Conservation (phyloP, 2,113 vertebrate species). For the Lucifuga dentata region DNA sequence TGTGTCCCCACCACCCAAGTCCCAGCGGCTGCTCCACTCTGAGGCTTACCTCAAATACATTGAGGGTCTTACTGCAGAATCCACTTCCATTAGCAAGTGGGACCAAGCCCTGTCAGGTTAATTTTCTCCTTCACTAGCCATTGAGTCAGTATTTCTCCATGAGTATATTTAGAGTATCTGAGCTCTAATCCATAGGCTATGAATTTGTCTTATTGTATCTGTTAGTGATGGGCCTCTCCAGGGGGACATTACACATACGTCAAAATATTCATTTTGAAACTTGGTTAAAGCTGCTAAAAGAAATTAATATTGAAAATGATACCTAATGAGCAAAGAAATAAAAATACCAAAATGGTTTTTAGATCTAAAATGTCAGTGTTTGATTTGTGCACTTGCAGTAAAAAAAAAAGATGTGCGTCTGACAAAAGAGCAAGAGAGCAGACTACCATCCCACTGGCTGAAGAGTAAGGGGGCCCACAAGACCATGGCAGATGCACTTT, state of each 20-base stretch:
- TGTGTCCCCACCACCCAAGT: conserved; percentile 94
- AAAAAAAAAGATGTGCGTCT: conserved; percentile 93
- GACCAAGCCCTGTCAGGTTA: conserved; percentile 95
- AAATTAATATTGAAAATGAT: no score
- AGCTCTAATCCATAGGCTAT: background rate
- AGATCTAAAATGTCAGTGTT: background rate
- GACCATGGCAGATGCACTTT: conserved; percentile 97
- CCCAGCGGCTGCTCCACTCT: conserved; percentile 96
- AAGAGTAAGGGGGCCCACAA: conserved; percentile 98
- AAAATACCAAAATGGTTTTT: no score
- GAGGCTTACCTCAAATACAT: conserved; percentile 98
- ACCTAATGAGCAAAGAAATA: no score
- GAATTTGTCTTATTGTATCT: no score
- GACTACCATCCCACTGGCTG: conserved; percentile 96
- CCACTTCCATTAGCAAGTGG: conserved; percentile 95
- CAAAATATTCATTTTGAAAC: no score
- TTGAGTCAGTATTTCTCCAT: background rate
- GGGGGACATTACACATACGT: no score
- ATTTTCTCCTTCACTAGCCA: conserved; percentile 2
- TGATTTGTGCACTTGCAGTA: conserved; percentile 77
- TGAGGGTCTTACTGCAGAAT: conserved; percentile 95
- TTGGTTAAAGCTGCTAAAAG: no score
- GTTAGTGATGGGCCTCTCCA: no score
- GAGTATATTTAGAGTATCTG: background rate
- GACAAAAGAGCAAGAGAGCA: conserved; percentile 97